phyloP scores from a whole-genome alignment of 2,113 vertebrate genomes.

The Prochilodus magdalenae region DNA sequence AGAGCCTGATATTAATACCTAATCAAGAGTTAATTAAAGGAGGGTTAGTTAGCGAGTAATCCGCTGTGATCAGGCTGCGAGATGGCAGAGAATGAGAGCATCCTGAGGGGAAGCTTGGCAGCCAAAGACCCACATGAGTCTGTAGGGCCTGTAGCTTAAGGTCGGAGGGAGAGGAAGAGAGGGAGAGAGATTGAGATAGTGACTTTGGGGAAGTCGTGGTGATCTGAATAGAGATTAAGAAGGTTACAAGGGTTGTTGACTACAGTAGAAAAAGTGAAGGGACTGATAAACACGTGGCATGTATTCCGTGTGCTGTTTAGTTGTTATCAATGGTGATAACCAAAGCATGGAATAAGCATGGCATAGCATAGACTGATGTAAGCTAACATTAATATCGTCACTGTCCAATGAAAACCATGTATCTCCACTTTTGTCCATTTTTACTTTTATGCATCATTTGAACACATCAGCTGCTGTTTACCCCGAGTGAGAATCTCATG shows the following conservation, averaged over 20 bases:
- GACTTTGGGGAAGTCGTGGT: too few species aligned
- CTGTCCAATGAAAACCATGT: too few species aligned
- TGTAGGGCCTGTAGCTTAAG: constrained; percentile 30
- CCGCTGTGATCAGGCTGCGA: constrained; percentile 65
- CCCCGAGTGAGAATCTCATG: too few species aligned
- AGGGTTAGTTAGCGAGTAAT: constrained; percentile 73
- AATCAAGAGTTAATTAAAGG: constrained; percentile 77
- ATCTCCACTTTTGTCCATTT: too few species aligned
- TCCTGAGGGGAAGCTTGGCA: constrained; percentile 55
- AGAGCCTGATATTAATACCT: constrained; percentile 75
- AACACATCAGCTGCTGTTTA: too few species aligned
- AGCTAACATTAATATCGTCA: too few species aligned
- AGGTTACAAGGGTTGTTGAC: background rate
- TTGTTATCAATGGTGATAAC: background rate
- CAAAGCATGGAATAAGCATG: too few species aligned
- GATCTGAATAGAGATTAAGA: background rate
- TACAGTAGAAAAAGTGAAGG: background rate
- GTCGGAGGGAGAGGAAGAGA: constrained; percentile 30
- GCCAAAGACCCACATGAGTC: constrained; percentile 1
- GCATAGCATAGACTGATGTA: too few species aligned
- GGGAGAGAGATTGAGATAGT: constrained; percentile 24
- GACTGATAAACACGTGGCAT: background rate
- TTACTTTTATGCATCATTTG: too few species aligned
- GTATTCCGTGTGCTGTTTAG: background rate
- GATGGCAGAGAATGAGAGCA: constrained; percentile 53